Conservation (phyloP, 2,797 vertebrate genomes). For the Oophaga sylvatica region DNA sequence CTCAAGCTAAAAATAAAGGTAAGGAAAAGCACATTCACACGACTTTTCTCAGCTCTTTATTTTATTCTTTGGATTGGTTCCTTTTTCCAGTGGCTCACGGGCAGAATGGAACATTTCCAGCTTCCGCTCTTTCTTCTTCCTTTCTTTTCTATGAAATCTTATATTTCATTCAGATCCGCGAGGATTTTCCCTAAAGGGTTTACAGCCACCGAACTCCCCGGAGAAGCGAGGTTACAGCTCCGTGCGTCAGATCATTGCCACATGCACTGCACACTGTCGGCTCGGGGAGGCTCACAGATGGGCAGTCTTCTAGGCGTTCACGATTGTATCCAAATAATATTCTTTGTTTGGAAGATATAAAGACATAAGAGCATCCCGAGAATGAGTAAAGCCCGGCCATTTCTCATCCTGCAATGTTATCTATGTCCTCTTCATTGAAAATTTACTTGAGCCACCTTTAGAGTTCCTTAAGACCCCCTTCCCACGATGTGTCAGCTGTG, state of each 20-base stretch:
- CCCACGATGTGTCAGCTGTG: too few species aligned
- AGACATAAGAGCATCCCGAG: neutral
- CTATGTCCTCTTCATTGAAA: neutral
- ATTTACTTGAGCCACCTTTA: too few species aligned
- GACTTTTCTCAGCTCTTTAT: neutral
- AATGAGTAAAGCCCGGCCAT: neutral
- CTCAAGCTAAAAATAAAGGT: too few species aligned
- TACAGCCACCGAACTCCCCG: neutral
- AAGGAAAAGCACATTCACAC: neutral
- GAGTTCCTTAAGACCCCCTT: too few species aligned
- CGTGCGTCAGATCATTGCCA: neutral
- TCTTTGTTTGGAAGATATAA: neutral
- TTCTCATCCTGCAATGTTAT: neutral
- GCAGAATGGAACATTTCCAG: neutral
- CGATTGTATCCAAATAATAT: neutral
- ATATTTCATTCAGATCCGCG: neutral
- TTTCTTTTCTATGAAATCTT: neutral
- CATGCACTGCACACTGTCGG: neutral
- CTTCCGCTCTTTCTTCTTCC: neutral
- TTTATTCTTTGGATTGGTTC: neutral
- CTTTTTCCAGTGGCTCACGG: neutral
- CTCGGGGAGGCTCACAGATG: neutral
- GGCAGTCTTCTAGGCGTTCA: neutral
- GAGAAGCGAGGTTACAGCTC: constrained; percentile 8
- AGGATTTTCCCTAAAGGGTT: constrained; percentile 14